Evolutionary conservation across 2,113 vertebrate species (phyloP).

Genomic region (Sinocyclocheilus anshuiensis): DNA sequence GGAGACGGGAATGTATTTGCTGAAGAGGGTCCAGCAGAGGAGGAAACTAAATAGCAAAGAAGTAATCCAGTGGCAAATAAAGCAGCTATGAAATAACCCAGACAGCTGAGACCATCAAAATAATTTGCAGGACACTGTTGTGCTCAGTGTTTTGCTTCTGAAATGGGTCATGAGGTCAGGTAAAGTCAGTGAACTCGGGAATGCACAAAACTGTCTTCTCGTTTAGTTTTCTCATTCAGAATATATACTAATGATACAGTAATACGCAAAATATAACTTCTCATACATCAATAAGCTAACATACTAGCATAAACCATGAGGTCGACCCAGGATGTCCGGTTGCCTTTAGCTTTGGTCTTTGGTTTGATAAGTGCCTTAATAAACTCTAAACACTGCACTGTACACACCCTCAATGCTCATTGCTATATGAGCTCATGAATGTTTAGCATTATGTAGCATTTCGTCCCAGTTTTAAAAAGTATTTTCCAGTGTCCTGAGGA

Average conservation of each 20-base stretch:
- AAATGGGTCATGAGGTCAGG: neutral
- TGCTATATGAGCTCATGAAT: neutral
- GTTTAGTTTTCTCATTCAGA: neutral
- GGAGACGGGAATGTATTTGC: conserved; percentile 65
- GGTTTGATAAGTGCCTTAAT: conserved; percentile 41
- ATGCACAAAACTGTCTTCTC: neutral
- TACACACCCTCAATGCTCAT: neutral
- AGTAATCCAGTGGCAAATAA: neutral
- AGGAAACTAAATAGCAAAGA: conserved; percentile 46
- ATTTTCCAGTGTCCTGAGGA: neutral
- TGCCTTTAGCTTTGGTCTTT: neutral
- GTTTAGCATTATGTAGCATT: conserved; percentile 12
- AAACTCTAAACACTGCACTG: neutral
- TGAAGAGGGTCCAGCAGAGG: conserved; percentile 47
- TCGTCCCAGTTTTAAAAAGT: neutral
- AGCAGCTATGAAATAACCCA: neutral
- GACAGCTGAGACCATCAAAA: neutral
- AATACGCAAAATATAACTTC: neutral
- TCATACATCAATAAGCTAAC: no score
- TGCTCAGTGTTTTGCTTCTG: neutral
- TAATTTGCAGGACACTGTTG: neutral
- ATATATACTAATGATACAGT: neutral
- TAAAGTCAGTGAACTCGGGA: neutral
- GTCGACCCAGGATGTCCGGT: neutral
- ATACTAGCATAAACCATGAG: no score